Conservation (phyloP, 1,140 invertebrate species). For the Magallana gigas region DNA sequence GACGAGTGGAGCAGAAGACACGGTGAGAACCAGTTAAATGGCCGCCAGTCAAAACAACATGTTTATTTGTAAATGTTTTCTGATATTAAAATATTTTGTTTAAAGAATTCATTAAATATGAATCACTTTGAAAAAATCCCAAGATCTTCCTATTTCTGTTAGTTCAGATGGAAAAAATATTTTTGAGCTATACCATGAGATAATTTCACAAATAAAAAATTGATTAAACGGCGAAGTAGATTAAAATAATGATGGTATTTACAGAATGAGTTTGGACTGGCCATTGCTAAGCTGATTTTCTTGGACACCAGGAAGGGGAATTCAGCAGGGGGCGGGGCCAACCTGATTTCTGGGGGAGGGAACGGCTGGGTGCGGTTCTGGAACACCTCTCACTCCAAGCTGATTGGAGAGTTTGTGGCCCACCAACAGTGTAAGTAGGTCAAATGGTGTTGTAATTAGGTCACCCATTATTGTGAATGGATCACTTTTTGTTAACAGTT, state of each 20-base stretch:
- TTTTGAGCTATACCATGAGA: too few relatives aligned
- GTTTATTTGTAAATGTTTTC: too few relatives aligned
- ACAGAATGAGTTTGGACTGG: conserved; percentile 76
- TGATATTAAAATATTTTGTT: too few relatives aligned
- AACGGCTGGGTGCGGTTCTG: conserved; percentile 79
- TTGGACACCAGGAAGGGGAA: conserved; percentile 72
- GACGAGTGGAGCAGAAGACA: background rate
- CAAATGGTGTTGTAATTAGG: too few relatives aligned
- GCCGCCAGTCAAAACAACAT: too few relatives aligned
- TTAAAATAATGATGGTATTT: background rate
- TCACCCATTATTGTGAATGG: too few relatives aligned
- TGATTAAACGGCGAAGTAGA: background rate
- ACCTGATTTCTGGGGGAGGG: conserved; percentile 78
- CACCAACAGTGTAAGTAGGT: conserved; percentile 72
- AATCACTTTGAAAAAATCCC: too few relatives aligned
- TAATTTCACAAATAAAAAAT: too few relatives aligned
- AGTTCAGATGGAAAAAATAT: too few relatives aligned
- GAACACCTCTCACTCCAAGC: conserved; percentile 67
- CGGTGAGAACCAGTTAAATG: background rate
- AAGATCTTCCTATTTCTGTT: too few relatives aligned
- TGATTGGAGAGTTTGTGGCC: conserved; percentile 77
- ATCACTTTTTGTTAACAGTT: too few relatives aligned
- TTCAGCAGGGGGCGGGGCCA: conserved; percentile 73
- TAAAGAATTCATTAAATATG: too few relatives aligned
- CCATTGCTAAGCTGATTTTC: conserved; percentile 73